Evolutionary conservation across 2,888 invertebrate species (phyloP).

Genomic region (Pandemis heparana): DNA sequence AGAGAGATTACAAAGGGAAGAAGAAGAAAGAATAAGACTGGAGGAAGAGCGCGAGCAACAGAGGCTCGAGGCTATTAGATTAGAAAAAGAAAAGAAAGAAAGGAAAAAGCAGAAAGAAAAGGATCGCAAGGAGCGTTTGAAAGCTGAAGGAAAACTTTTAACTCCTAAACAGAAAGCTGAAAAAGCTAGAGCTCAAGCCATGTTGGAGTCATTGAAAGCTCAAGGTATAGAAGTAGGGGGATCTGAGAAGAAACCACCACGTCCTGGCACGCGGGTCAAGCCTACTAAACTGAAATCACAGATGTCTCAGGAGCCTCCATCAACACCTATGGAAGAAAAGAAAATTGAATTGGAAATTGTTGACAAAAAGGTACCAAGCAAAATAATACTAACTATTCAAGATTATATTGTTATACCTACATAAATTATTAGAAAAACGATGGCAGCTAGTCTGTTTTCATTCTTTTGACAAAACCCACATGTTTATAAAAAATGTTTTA

Average conservation of each 20-base stretch:
- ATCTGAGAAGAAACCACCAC: constrained; percentile 86
- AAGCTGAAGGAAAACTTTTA: constrained; percentile 97
- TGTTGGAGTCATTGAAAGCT: constrained; percentile 95
- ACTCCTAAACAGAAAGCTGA: constrained; percentile 98
- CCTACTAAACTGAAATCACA: constrained; percentile 89
- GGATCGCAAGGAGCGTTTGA: constrained; percentile 95
- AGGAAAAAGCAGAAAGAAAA: constrained; percentile 96
- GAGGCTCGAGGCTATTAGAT: constrained; percentile 89
- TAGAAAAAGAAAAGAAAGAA: constrained; percentile 95
- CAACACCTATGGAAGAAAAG: constrained; percentile 79
- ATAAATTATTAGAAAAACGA: too few relatives aligned
- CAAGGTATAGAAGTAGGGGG: constrained; percentile 94
- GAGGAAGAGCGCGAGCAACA: constrained; percentile 91
- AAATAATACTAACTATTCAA: neutral
- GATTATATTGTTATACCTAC: neutral
- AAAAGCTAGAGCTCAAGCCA: constrained; percentile 93
- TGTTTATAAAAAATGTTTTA: constrained; percentile 11
- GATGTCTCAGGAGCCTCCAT: constrained; percentile 84
- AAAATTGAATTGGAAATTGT: constrained; percentile 81
- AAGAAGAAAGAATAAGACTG: constrained; percentile 91
- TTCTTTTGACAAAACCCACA: neutral
- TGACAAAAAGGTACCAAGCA: constrained; percentile 74
- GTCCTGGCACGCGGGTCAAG: constrained; percentile 91
- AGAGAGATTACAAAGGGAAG: constrained; percentile 89
- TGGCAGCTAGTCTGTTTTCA: too few relatives aligned